Conservation (phyloP, 1,140 invertebrate species). For the Trachymyrmex cornetzi region DNA sequence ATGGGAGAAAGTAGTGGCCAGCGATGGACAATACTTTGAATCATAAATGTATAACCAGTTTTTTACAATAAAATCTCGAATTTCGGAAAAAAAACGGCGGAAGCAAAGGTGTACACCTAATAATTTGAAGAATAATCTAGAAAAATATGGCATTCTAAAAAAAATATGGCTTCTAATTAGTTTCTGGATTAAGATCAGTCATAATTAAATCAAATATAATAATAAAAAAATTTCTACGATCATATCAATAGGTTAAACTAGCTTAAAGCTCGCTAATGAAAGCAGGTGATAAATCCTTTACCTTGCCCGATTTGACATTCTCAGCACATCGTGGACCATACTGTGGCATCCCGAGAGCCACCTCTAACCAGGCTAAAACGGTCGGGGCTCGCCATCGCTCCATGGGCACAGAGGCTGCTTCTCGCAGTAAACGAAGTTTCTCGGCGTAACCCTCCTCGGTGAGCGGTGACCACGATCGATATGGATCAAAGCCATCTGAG, state of each 20-base stretch:
- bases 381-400: conserved; percentile 96
- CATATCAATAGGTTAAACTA: conserved; percentile 16
- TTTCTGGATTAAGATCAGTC: neutral
- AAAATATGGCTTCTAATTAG: no score
- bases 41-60: no score
- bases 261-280: neutral
- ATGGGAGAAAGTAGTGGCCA: no score
- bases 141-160: no score
- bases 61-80: no score
- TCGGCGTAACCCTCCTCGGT: conserved; percentile 95
- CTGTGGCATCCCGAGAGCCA: conserved; percentile 97
- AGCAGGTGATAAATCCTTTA: conserved; percentile 80
- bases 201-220: neutral
- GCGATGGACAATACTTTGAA: no score
- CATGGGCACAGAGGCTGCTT: conserved; percentile 95
- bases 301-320: conserved; percentile 98
- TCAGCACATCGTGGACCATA: conserved; percentile 95
- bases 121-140: no score
- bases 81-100: no score
- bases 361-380: conserved; percentile 97
- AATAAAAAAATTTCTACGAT: neutral
- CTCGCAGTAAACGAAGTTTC: conserved; percentile 92
- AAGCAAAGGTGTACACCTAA: no score
- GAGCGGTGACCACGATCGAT: conserved; percentile 91
- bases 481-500: conserved; percentile 85